A percentile compares a stretch with the other conserved stretches of the same genome.
phyloP scores from a whole-genome alignment of 2,888 invertebrate species.

The Macrosiphum euphorbiae region DNA sequence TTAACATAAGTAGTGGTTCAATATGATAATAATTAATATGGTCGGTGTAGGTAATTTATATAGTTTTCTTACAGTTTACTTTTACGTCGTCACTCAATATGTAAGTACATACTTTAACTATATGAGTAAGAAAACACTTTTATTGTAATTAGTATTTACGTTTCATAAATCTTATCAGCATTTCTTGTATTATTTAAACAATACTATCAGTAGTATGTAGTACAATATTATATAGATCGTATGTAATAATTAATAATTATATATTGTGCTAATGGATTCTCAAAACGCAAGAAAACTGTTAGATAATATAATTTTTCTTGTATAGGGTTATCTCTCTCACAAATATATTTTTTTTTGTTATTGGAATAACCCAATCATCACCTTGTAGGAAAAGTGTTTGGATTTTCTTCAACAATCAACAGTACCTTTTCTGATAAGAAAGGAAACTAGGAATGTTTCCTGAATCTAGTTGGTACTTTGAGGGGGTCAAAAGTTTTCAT shows the following conservation, averaged over 20 bases:
- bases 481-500: no score
- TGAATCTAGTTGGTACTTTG: no score
- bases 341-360: background rate
- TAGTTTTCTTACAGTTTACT: background rate
- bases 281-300: background rate
- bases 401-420: no score
- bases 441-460: no score
- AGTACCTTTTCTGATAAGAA: no score
- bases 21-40: background rate
- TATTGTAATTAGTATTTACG: background rate
- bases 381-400: no score
- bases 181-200: background rate
- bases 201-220: background rate
- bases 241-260: background rate
- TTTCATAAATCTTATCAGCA: background rate
- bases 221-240: background rate
- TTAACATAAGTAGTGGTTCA: no score
- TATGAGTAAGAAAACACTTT: background rate
- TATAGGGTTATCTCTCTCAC: background rate
- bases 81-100: background rate
- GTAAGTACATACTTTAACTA: background rate
- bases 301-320: background rate
- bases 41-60: background rate
- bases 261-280: background rate
- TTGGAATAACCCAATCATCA: no score